phyloP scores from a whole-genome alignment of 2,888 invertebrate genomes.

The Yponomeuta plumbellus region DNA sequence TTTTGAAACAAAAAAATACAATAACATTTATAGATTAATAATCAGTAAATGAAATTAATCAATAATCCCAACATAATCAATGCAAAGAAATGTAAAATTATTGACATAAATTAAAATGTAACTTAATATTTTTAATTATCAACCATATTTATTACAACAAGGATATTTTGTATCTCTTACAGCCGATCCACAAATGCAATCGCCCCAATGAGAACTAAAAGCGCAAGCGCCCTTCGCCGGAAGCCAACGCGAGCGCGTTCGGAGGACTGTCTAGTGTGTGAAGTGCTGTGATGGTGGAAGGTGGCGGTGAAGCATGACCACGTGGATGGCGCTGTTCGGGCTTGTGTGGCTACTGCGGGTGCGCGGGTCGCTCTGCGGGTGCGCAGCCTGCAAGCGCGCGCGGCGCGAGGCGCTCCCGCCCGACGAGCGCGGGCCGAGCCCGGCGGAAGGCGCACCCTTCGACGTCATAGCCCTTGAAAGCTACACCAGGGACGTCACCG shows the following conservation, averaged over 20 bases:
- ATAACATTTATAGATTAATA: too few relatives aligned
- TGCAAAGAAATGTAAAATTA: too few relatives aligned
- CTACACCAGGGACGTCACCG: slow-evolving; percentile 69
- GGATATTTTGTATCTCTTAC: background rate
- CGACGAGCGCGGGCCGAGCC: slow-evolving; percentile 44
- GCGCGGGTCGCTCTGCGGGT: slow-evolving; percentile 86
- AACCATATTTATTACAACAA: too few relatives aligned
- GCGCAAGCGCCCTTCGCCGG: background rate
- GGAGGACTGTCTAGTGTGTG: background rate
- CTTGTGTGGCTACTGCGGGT: slow-evolving; percentile 90
- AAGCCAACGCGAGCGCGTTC: background rate
- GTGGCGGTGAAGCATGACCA: slow-evolving; percentile 68
- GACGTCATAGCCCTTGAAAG: slow-evolving; percentile 67
- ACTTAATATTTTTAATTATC: too few relatives aligned
- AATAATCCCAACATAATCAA: too few relatives aligned
- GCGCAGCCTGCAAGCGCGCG: slow-evolving; percentile 81
- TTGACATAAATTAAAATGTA: too few relatives aligned
- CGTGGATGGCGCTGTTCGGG: slow-evolving; percentile 90
- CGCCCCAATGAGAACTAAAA: background rate
- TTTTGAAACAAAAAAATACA: too few relatives aligned
- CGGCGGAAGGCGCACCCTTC: slow-evolving; percentile 54
- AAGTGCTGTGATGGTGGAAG: slow-evolving; percentile 46
- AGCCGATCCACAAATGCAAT: background rate
- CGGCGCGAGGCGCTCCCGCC: slow-evolving; percentile 43
- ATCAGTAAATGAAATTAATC: too few relatives aligned